Evolutionary conservation across 2,797 vertebrate species (phyloP).

Genomic region (Tarsius wallacei): DNA sequence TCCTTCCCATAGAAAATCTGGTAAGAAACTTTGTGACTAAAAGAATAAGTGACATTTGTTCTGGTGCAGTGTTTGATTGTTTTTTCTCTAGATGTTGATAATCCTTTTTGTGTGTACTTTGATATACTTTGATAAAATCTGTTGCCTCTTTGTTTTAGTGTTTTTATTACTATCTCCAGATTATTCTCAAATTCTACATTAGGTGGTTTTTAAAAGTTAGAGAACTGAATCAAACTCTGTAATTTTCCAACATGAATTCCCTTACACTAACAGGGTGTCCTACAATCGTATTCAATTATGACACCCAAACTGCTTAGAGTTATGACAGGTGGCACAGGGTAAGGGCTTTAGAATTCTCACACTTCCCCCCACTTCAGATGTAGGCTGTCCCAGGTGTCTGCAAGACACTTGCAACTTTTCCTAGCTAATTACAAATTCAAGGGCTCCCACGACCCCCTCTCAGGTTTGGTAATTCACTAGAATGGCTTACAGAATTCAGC

Average conservation of each 20-base stretch:
- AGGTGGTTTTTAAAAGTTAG: not conserved
- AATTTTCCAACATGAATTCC: not conserved
- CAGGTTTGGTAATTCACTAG: not conserved
- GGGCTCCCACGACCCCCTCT: not conserved
- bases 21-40: conserved; percentile 38
- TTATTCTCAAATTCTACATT: conserved; percentile 3
- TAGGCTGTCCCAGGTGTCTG: not conserved
- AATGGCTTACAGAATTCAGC: not conserved
- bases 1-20: not conserved
- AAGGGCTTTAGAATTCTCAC: not conserved
- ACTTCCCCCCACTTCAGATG: not conserved
- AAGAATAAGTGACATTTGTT: not conserved
- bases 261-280: not conserved
- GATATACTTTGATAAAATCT: not conserved
- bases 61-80: not conserved
- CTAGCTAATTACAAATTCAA: not conserved
- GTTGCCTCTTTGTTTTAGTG: not conserved
- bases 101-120: not conserved
- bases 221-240: not conserved
- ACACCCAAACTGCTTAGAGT: not conserved
- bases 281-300: not conserved
- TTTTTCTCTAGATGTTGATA: not conserved
- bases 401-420: not conserved
- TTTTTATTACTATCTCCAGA: not conserved
- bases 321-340: not conserved